Conservation (phyloP, 2,113 vertebrate genomes). For the Otis tarda region DNA sequence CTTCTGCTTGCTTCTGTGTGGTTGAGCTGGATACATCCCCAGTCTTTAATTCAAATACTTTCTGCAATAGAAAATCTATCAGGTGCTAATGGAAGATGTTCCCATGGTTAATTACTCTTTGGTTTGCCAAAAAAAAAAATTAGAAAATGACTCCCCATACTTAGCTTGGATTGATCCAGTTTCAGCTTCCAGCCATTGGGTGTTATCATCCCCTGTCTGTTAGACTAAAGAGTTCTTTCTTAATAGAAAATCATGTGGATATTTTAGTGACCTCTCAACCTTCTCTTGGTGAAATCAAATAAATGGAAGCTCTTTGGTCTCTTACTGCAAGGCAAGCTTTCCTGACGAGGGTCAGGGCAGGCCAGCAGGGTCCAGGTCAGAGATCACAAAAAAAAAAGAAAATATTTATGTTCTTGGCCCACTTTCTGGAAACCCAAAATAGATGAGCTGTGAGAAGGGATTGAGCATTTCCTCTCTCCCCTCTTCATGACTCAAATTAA, state of each 20-base stretch:
- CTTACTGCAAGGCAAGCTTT: background rate
- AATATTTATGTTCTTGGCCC: slow-evolving; percentile 19
- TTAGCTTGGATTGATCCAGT: slow-evolving; percentile 29
- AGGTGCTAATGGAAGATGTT: slow-evolving; percentile 42
- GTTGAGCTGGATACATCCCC: background rate
- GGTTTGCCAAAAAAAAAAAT: background rate
- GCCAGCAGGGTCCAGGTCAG: background rate
- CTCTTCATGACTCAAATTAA: slow-evolving; percentile 61
- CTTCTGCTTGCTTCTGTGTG: background rate
- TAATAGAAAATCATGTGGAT: background rate
- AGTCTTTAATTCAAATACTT: background rate
- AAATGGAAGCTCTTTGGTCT: background rate
- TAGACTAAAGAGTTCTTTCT: background rate
- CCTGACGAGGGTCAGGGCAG: background rate
- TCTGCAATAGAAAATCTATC: slow-evolving; percentile 24
- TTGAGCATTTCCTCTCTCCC: background rate
- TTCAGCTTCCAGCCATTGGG: background rate
- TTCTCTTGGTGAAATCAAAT: slow-evolving; percentile 9
- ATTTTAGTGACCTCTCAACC: background rate
- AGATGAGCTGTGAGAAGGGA: background rate
- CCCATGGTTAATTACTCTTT: slow-evolving; percentile 6
- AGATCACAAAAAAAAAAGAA: background rate
- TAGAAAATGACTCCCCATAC: background rate
- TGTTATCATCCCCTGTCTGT: background rate
- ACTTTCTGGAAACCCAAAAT: slow-evolving; percentile 45